Evolutionary conservation across 2,113 vertebrate species (phyloP).

Genomic region (Pluvialis apricaria): DNA sequence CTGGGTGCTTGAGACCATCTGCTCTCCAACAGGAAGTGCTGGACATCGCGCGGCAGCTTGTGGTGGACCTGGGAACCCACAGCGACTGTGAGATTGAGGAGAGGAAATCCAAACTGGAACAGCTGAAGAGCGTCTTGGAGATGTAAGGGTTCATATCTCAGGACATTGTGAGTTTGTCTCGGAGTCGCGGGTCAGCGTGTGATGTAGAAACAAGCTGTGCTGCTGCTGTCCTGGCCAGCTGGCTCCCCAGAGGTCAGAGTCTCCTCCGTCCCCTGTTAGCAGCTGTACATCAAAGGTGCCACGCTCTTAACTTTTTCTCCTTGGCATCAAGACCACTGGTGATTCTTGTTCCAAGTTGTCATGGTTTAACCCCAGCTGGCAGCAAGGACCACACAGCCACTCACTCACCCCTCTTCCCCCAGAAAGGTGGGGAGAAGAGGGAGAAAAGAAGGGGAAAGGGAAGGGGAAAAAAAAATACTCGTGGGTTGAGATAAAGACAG

Average conservation of each 20-base stretch:
- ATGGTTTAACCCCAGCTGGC: no score
- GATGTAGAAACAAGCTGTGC: background rate
- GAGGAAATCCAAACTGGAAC: conserved; percentile 93
- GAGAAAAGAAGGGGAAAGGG: background rate
- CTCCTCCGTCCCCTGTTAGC: background rate
- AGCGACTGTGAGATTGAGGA: conserved; percentile 91
- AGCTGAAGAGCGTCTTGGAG: conserved; percentile 95
- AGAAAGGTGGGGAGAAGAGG: background rate
- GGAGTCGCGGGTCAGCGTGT: background rate
- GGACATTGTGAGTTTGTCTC: background rate
- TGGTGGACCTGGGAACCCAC: conserved; percentile 87
- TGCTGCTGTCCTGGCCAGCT: background rate
- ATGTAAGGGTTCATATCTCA: conserved; percentile 78
- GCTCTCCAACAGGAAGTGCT: conserved; percentile 86
- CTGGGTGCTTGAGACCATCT: background rate
- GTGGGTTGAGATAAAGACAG: background rate
- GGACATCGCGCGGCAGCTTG: conserved; percentile 91
- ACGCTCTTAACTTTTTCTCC: background rate
- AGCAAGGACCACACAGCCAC: background rate
- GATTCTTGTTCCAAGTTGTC: background rate
- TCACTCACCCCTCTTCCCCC: background rate
- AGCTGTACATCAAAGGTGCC: background rate
- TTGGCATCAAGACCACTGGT: background rate
- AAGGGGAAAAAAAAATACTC: background rate
- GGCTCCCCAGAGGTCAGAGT: background rate